Evolutionary conservation across 2,797 vertebrate genomes (phyloP), one percentile per base, ranked within the genome.

Genomic region (Anomalospiza imberbis): DNA sequence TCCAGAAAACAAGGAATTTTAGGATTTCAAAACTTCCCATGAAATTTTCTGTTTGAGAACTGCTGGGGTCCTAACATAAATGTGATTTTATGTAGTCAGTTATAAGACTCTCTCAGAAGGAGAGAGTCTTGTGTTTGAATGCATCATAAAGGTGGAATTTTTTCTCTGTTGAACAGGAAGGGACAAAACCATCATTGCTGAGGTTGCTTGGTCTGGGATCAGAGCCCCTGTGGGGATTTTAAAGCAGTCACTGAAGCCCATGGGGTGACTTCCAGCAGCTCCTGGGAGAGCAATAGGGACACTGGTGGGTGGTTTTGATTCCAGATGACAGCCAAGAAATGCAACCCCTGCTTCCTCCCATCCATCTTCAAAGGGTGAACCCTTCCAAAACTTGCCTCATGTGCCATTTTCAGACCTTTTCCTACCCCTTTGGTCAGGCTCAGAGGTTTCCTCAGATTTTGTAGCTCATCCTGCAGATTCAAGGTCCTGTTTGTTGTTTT

Each of bases 271-370:
- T 3, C 31, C 36, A 57, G 34, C 22, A 57, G 50, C 7, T 51
- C 11, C n/a, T 62, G 61, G 48, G 9, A 55, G 25, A 26, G 16
- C 6, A 25, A 24, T 1, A 32, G 38, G 40, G n/a, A 17, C 21
- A 8, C 20, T 50, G 21, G 9, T 17, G 20, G 11, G 4, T 32
- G 57, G 5, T 18, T 94, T 73, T 65, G 57, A 42, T 73, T 44
- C 36, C 31, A 42, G 9, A 12, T 31, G 36, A 70, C 5, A 31
- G 34, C 10, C 25, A 50, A 68, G 74, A 91, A 87, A 61, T 3
- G 2, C 36, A 32, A 3, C 18, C 6, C 3, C 4, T 25, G 3
- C n/a, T 63, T 45, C 10, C 20, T 20, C 22, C 6, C 3, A 4
- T n/a, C 28, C 38, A 12, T 3, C 34, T 67, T 34, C 15, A 72